Percentiles rank a stretch among this genome's conserved stretches.
phyloP scores from a whole-genome alignment of 1,140 invertebrate genomes.

The Meloidogyne floridensis region DNA sequence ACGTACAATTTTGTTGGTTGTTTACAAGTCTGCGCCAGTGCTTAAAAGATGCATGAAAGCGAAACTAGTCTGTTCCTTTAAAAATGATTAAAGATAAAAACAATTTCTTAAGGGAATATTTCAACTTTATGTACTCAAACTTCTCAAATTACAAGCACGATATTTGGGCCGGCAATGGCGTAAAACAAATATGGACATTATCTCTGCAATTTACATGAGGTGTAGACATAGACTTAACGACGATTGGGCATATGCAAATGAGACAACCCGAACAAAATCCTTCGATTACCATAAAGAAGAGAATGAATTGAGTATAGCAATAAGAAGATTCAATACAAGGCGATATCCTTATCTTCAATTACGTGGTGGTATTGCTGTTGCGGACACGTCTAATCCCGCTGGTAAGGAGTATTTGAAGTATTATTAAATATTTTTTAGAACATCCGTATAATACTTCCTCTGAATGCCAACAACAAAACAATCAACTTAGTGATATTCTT shows the following conservation, averaged over 20 bases:
- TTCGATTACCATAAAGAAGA: constrained; percentile 97
- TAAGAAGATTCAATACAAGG: constrained; percentile 91
- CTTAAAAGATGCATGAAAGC: constrained; percentile 90
- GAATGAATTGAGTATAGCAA: constrained; percentile 84
- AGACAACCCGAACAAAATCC: constrained; percentile 86
- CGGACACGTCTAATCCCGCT: neutral
- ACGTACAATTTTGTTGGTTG: constrained; percentile 98
- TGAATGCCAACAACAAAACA: constrained; percentile 3
- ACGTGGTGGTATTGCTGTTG: neutral
- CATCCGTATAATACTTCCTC: neutral
- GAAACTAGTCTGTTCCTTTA: constrained; percentile 48
- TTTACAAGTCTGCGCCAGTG: constrained; percentile 98
- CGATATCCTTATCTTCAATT: constrained; percentile 74
- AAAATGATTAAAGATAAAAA: constrained; percentile 16
- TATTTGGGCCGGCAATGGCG: constrained; percentile 98
- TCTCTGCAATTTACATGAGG: constrained; percentile 98
- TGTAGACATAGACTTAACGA: constrained; percentile 84
- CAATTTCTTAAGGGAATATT: constrained; percentile 81
- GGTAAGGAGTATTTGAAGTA: neutral
- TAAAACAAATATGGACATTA: constrained; percentile 98
- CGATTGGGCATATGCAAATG: constrained; percentile 99
- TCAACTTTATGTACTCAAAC: constrained; percentile 94
- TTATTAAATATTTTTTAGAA: neutral
- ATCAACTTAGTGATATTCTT: neutral
- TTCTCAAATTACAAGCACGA: constrained; percentile 99